These are phyloP conservation scores for Xanthia togata DNA, from an alignment of 2,888 invertebrate species.

Conservation along the genomic window DNA sequence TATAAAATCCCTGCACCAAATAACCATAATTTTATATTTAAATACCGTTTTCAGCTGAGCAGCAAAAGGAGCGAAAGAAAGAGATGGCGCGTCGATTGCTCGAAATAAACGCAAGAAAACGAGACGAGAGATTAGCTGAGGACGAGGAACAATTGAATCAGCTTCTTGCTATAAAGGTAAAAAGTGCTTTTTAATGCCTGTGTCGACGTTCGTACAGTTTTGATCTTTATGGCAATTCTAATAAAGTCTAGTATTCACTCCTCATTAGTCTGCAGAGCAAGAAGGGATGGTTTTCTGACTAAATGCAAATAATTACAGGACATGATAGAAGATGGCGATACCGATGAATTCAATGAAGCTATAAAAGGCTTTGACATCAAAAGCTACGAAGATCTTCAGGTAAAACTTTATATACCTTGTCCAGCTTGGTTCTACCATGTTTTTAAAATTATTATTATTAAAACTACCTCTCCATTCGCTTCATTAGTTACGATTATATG, in stretches of 20 bases:
- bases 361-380: conserved; percentile 94
- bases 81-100: conserved; percentile 96
- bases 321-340: conserved; percentile 93
- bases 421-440: neutral
- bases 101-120: conserved; percentile 96
- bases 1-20: neutral
- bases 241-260: neutral
- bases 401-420: conserved; percentile 68
- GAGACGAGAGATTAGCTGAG: conserved; percentile 96
- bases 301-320: conserved; percentile 76
- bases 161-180: conserved; percentile 93
- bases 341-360: conserved; percentile 93
- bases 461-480: neutral
- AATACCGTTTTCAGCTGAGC: conserved; percentile 90
- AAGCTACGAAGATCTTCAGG: conserved; percentile 94
- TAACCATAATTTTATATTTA: neutral
- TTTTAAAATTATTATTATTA: neutral
- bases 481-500: neutral
- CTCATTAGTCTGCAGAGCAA: neutral
- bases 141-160: conserved; percentile 96
- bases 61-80: conserved; percentile 96
- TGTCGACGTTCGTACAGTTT: neutral
- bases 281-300: neutral
- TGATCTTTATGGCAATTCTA: neutral
- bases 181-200: neutral